Conservation (phyloP, 1,140 invertebrate species). For the Procambarus virginalis region DNA sequence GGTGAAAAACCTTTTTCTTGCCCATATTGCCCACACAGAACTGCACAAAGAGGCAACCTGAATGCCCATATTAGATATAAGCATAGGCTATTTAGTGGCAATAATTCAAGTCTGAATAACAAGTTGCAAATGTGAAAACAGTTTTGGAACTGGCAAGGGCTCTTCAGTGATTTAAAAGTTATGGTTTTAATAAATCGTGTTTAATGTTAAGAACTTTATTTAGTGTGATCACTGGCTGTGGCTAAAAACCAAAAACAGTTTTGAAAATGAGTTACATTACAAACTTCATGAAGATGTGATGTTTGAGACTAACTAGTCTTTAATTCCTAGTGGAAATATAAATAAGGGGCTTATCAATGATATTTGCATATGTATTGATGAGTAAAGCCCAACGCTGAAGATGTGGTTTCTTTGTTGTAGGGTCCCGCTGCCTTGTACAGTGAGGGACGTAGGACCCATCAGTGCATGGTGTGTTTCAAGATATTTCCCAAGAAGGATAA, state of each 20-base stretch:
- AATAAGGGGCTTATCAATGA: conserved; percentile 1
- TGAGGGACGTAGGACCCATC: conserved; percentile 43
- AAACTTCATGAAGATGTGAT: neutral
- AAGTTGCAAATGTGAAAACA: neutral
- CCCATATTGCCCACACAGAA: conserved; percentile 33
- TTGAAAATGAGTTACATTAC: neutral
- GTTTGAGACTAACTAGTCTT: neutral
- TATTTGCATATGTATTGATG: neutral
- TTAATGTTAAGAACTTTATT: neutral
- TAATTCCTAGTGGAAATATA: neutral
- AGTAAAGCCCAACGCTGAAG: conserved; percentile 8
- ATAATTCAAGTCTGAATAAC: neutral
- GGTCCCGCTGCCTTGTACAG: conserved; percentile 39
- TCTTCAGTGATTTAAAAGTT: neutral
- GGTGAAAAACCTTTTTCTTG: conserved; percentile 33
- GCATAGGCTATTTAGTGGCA: conserved; percentile 3
- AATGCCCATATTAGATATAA: conserved; percentile 41
- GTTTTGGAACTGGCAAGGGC: neutral
- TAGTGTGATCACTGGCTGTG: neutral
- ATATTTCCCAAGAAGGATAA: conserved; percentile 50
- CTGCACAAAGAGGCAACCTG: conserved; percentile 42
- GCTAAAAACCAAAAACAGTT: neutral
- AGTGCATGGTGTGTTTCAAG: conserved; percentile 50
- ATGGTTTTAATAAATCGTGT: neutral
- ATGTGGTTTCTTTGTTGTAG: conserved; percentile 45